These are phyloP conservation scores for Drosophila equinoxialis DNA, from an alignment of 1,140 invertebrate genomes.

Conservation along the genomic window DNA sequence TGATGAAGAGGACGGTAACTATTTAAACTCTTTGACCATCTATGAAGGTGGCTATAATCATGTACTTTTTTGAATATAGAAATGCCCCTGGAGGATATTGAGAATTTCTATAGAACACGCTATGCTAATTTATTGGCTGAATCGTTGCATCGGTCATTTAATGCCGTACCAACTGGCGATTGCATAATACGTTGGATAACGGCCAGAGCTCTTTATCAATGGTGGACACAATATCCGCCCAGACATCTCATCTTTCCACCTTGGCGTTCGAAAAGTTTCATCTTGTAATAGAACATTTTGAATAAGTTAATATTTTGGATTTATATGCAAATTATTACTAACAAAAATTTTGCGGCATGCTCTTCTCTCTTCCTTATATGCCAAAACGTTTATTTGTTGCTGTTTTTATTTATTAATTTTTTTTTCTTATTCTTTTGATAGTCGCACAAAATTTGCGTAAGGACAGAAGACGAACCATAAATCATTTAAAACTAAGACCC, in stretches of 20 bases:
- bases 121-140: background rate
- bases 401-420: background rate
- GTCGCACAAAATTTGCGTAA: constrained; percentile 48
- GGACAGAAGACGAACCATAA: constrained; percentile 45
- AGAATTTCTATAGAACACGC: background rate
- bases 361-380: no score
- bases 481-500: constrained; percentile 57
- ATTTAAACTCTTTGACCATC: no score
- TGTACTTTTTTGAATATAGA: background rate
- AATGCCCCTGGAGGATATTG: constrained; percentile 2
- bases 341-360: background rate
- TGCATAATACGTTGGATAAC: background rate
- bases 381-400: background rate
- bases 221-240: background rate
- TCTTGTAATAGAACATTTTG: background rate
- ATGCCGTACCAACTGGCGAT: background rate
- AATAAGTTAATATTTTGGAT: background rate
- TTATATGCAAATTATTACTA: background rate
- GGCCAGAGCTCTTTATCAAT: constrained; percentile 1
- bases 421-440: background rate
- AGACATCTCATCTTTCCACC: constrained; percentile 4
- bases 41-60: no score
- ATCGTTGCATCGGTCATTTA: background rate
- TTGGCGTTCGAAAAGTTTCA: background rate
- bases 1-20: background rate